Evolutionary conservation across 35 echinoderm and acorn worm genomes (phyloP), one percentile per base, ranked within the genome.

Genomic region (Ptychodera flava): DNA sequence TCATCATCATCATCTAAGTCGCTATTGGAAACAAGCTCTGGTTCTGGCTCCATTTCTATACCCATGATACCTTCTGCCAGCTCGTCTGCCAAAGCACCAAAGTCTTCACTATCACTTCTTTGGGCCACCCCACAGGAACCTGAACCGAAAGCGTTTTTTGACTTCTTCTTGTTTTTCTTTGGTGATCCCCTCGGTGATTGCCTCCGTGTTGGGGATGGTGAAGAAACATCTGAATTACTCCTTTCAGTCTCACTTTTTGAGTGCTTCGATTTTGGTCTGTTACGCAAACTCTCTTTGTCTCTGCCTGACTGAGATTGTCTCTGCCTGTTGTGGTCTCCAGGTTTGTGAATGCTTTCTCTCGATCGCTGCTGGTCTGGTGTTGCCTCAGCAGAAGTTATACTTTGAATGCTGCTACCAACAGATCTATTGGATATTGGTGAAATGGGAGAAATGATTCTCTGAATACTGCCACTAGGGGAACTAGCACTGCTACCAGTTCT

Each of bases 41-140:
- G 31, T 75, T 91, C 89, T 35, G 86, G 79, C 45, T 88, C 86
- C 45, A 64, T 64, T 22, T 64, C 45, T 64, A 64, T 64, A 12
- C 45, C 45, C 6, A 64, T 6, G 45, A 64, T 64, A 12, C 45
- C 45, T 64, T 64, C 45, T 12, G 45, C 45, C 45, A 64, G 45
- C 6, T 64, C 45, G 22, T 64, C 45, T 64, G 22, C 45, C 6
- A 64, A 22, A 6, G 22, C 45, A 64, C 22, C 45, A 64, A 64
- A 64, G n/a, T n/a, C n/a, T n/a, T n/a, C n/a, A n/a, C n/a, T n/a
- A 64, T 64, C 45, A 64, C 22, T 64, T 12, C 22, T 64, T 64
- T 64, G 45, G 45, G 6, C 45, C 45, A 64, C 45, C 45, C 45
- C 45, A 64, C 45, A 64, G 45, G 45, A 64, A 64, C 45, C 45